Evolutionary conservation across 2,797 vertebrate genomes (phyloP).

Genomic region (Botia almorhae): DNA sequence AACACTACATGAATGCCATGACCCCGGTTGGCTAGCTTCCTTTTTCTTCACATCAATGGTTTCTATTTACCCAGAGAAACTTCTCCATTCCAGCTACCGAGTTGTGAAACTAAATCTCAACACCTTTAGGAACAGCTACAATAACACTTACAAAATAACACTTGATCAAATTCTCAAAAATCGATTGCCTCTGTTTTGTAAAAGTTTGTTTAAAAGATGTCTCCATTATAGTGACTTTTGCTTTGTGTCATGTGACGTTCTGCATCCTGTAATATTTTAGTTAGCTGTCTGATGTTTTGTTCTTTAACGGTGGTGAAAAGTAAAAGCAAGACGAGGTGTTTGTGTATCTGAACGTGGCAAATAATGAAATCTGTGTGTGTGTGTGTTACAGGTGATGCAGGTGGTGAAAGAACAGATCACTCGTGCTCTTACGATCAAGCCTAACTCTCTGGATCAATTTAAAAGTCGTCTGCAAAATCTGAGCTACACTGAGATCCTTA

Average conservation of each 20-base stretch:
- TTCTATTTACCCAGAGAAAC: not conserved
- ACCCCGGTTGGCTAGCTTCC: too few relatives aligned
- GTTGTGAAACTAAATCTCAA: not conserved
- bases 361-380: constrained; percentile 19
- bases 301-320: not conserved
- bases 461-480: constrained; percentile 98
- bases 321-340: not conserved
- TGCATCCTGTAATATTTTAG: not conserved
- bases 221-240: not conserved
- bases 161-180: constrained; percentile 11
- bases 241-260: not conserved
- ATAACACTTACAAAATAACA: not conserved
- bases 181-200: too few relatives aligned
- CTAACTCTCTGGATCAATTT: constrained; percentile 99
- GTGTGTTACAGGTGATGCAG: constrained; percentile 91
- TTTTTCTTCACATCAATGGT: too few relatives aligned
- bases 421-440: constrained; percentile 96
- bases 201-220: not conserved
- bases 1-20: too few relatives aligned
- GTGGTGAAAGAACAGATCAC: constrained; percentile 99
- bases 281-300: not conserved
- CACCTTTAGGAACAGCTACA: constrained; percentile 7
- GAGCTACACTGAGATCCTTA: constrained; percentile 99
- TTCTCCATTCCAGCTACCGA: not conserved
- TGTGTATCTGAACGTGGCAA: not conserved